phyloP scores from a whole-genome alignment of 2,113 vertebrate species.

The Notiomystis cincta region DNA sequence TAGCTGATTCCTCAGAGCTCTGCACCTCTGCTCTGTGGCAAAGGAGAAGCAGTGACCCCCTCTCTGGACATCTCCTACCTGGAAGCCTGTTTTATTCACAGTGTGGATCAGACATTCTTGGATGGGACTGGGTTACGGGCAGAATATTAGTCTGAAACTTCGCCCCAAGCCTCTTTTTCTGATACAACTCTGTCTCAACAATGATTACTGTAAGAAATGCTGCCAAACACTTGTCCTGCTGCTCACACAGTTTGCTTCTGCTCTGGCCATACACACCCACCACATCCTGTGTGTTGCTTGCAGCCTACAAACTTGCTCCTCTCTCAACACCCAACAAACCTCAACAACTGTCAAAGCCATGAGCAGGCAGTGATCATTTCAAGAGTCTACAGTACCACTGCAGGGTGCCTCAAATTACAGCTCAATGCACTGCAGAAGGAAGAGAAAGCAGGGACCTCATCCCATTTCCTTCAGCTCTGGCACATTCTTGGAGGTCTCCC shows the following conservation, averaged over 20 bases:
- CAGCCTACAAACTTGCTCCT: not conserved
- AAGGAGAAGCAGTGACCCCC: not conserved
- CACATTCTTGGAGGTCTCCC: not conserved
- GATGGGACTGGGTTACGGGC: not conserved
- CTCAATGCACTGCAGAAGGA: not conserved
- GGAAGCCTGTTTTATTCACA: not conserved
- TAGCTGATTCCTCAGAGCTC: not conserved
- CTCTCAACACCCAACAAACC: not conserved
- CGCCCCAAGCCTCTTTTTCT: not conserved
- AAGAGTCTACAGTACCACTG: not conserved
- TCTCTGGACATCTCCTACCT: not conserved
- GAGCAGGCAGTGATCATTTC: not conserved
- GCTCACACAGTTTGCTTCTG: not conserved
- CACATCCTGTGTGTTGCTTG: not conserved
- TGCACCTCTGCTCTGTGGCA: not conserved
- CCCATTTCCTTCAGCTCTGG: not conserved
- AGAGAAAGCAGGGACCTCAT: not conserved
- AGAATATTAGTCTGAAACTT: not conserved
- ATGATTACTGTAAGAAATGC: not conserved
- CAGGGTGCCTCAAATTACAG: not conserved
- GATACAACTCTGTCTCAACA: not conserved
- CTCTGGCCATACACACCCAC: not conserved
- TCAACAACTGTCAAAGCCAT: not conserved
- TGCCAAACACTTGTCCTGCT: not conserved
- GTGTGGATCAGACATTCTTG: not conserved